A percentile compares a stretch with the other conserved stretches of the same genome.
Evolutionary conservation across 1,140 invertebrate species (phyloP).

Genomic region (Eubasilissa regina): DNA sequence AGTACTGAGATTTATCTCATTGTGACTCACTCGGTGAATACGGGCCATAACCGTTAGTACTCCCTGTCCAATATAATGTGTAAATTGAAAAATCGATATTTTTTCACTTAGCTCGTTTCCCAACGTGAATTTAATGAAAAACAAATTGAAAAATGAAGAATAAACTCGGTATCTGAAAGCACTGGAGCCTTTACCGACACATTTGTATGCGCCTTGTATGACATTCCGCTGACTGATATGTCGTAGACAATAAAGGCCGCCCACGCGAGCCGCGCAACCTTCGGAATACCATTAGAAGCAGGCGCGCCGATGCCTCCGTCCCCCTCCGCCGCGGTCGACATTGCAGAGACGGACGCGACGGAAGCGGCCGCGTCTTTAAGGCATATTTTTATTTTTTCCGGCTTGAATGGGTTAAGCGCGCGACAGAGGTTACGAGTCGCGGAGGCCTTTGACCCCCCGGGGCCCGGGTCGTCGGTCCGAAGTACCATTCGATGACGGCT

Average conservation of each 20-base stretch:
- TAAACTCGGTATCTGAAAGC: too few relatives aligned
- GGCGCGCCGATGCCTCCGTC: background rate
- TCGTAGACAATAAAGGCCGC: conserved; percentile 17
- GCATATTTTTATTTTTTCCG: background rate
- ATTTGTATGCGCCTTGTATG: conserved; percentile 32
- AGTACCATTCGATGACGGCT: conserved; percentile 2
- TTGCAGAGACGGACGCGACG: background rate
- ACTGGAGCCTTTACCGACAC: background rate
- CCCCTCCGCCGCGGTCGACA: background rate
- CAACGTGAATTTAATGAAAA: too few relatives aligned
- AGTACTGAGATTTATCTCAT: too few relatives aligned
- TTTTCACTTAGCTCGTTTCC: too few relatives aligned
- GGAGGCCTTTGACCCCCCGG: conserved; percentile 18
- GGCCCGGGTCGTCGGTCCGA: conserved; percentile 19
- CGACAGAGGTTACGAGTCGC: conserved; percentile 14
- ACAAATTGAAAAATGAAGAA: too few relatives aligned
- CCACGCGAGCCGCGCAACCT: conserved; percentile 13
- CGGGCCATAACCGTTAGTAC: too few relatives aligned
- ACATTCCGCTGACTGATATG: conserved; percentile 30
- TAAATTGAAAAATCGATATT: too few relatives aligned
- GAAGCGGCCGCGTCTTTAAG: background rate
- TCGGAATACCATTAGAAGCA: conserved; percentile 22
- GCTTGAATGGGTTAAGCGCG: conserved; percentile 20
- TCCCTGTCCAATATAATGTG: too few relatives aligned
- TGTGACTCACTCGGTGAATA: too few relatives aligned